phyloP scores from a whole-genome alignment of 1,140 invertebrate genomes.

The Euborellia annulipes region DNA sequence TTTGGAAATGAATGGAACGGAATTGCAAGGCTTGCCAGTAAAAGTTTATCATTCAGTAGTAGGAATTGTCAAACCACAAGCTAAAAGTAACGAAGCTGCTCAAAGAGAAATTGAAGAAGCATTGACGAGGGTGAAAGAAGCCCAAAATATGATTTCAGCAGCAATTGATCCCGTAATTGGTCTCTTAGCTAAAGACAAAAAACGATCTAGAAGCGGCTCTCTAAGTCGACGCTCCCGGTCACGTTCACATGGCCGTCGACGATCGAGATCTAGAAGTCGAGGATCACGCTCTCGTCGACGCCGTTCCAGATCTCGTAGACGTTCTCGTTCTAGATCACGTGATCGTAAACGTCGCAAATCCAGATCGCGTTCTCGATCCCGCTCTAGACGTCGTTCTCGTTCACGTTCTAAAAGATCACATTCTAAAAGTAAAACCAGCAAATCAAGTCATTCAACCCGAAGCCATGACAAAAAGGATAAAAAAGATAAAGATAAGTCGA shows the following conservation, averaged over 20 bases:
- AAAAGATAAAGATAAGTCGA: slow-evolving; percentile 27
- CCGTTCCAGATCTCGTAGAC: slow-evolving; percentile 25
- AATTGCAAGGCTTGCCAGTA: slow-evolving; percentile 45
- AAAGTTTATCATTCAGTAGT: slow-evolving; percentile 78
- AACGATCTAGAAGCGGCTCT: slow-evolving; percentile 33
- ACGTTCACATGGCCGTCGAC: slow-evolving; percentile 33
- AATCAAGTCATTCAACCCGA: slow-evolving; percentile 20
- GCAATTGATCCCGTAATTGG: slow-evolving; percentile 82
- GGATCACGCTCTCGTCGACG: slow-evolving; percentile 42
- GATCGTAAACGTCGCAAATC: slow-evolving; percentile 23
- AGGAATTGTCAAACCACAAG: slow-evolving; percentile 81
- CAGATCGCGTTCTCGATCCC: slow-evolving; percentile 27
- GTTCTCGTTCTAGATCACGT: slow-evolving; percentile 30
- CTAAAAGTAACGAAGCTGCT: slow-evolving; percentile 86
- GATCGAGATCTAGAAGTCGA: slow-evolving; percentile 38
- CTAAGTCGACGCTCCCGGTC: slow-evolving; percentile 31
- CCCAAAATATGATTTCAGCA: slow-evolving; percentile 81
- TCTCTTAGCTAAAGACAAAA: slow-evolving; percentile 66
- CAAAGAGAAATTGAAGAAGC: slow-evolving; percentile 93
- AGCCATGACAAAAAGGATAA: slow-evolving; percentile 28
- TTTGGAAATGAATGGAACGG: slow-evolving; percentile 67
- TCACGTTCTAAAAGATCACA: slow-evolving; percentile 29
- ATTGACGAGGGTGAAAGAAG: slow-evolving; percentile 90
- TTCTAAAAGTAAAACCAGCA: slow-evolving; percentile 28
- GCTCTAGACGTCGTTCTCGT: slow-evolving; percentile 28